Evolutionary conservation across 2,797 vertebrate genomes (phyloP), one percentile per base, ranked within the genome.

Genomic region (Periparus ater): DNA sequence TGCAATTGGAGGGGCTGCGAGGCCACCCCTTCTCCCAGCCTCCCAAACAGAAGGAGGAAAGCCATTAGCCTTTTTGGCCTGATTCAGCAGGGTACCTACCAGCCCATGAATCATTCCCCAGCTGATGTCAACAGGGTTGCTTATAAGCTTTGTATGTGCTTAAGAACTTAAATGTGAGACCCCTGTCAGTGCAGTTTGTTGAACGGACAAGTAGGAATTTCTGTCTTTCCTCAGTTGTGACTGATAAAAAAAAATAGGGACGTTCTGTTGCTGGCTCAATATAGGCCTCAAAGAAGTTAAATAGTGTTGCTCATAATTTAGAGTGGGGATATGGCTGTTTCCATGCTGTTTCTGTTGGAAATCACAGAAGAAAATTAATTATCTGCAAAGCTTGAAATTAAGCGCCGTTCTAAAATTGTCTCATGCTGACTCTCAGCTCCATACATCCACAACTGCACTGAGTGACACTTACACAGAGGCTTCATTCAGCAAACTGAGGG

Each of bases 261-360:
- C 0, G 1, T 86, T 86, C 73, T 79, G 48, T 30, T 86, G 73
- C 85, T 90, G 73, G 85, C 85, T 93, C 79, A 88, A 71, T 94
- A 94, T 84, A 90, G 55, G 55, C 34, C 80, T 70, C 70, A 62
- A 92, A 90, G 70, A 84, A 93, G 60, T 86, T 67, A 88, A 93
- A 79, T 53, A 92, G 60, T 23, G 65, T 78, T 88, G 71, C 58
- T 91, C 89, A 85, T 94, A 57, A 95, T 92, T 96, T 90, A 90
- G 70, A 34, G 45, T 53, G 55, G 32, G 23, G 61, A 66, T 78
- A 63, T 42, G 67, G 73, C 36, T 90, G 55, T 88, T 95, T 93
- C 73, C 70, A 47, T 82, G 91, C 70, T 88, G 62, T 78, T 93
- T 95, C 76, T 86, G 29, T 38, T 88, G 62, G 82, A 88, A 94